phyloP scores from a whole-genome alignment of 2,888 invertebrate genomes.

The Tetragonisca angustula region DNA sequence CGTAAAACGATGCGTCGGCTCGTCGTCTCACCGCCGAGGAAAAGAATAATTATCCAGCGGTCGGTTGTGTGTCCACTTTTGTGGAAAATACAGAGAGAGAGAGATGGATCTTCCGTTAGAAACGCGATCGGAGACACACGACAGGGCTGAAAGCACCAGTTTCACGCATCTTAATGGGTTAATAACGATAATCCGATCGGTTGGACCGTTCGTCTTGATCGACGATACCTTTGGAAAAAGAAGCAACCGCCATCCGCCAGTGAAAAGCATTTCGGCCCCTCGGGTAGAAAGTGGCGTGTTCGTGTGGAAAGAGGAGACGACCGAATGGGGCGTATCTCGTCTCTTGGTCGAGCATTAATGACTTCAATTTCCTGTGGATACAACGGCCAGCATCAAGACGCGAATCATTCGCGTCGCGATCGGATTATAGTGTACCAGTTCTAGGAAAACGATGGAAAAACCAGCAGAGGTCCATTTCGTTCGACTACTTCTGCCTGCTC shows the following conservation, averaged over 20 bases:
- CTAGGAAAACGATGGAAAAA: conserved; percentile 46
- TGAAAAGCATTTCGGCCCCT: conserved; percentile 50
- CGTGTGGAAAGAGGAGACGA: conserved; percentile 41
- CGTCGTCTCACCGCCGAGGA: conserved; percentile 2
- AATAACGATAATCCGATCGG: conserved; percentile 44
- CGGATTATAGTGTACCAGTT: conserved; percentile 27
- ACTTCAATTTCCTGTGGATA: conserved; percentile 68
- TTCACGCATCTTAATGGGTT: conserved; percentile 46
- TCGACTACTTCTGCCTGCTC: background rate
- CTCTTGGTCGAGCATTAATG: conserved; percentile 65
- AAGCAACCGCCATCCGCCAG: conserved; percentile 44
- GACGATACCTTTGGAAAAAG: conserved; percentile 19
- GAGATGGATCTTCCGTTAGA: conserved; percentile 47
- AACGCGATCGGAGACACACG: conserved; percentile 37
- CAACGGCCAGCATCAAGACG: conserved; percentile 41
- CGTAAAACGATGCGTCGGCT: background rate
- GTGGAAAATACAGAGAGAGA: conserved; percentile 32
- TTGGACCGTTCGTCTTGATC: conserved; percentile 32
- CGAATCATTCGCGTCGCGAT: conserved; percentile 42
- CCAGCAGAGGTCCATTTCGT: background rate
- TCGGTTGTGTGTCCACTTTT: conserved; percentile 18
- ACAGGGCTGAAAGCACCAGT: conserved; percentile 45
- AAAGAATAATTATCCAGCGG: conserved; percentile 13
- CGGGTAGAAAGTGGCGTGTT: conserved; percentile 52
- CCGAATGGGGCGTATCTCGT: conserved; percentile 64